A percentile compares a stretch with the other conserved stretches of the same genome.
These are phyloP conservation scores for Drosophila mettleri DNA, from an alignment of 2,888 invertebrate species.

Conservation along the genomic window DNA sequence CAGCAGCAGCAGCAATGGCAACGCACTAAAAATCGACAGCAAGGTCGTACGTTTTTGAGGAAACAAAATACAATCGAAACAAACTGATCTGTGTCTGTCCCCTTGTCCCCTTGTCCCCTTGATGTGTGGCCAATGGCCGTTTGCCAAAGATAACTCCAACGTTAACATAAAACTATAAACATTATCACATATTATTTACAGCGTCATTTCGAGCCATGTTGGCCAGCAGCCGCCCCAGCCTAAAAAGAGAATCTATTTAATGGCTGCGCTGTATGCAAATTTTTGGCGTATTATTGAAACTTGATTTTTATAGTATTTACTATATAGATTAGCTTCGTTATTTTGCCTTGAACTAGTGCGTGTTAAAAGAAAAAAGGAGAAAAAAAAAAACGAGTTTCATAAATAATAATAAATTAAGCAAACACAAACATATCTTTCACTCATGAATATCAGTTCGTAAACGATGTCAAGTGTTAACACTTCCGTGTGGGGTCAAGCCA, in stretches of 20 bases:
- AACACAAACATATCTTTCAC: slow-evolving; percentile 18
- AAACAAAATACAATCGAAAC: slow-evolving; percentile 63
- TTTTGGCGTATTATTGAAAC: slow-evolving; percentile 37
- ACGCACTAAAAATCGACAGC: slow-evolving; percentile 62
- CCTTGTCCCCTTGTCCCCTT: not conserved
- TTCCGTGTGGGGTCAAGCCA: slow-evolving; percentile 31
- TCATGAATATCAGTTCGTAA: slow-evolving; percentile 5
- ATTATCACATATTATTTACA: slow-evolving; percentile 34
- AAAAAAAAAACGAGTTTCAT: slow-evolving; percentile 13
- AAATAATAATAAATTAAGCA: slow-evolving; percentile 22
- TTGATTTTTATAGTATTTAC: slow-evolving; percentile 42
- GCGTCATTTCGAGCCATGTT: slow-evolving; percentile 21
- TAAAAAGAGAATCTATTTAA: slow-evolving; percentile 36
- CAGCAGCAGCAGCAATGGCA: slow-evolving; percentile 48
- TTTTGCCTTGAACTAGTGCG: slow-evolving; percentile 71
- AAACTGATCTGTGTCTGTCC: slow-evolving; percentile 42
- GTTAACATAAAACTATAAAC: slow-evolving; percentile 4
- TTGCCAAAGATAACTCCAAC: not conserved
- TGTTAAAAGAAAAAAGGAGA: slow-evolving; percentile 7
- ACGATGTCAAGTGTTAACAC: slow-evolving; percentile 14
- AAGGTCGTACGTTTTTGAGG: slow-evolving; percentile 69
- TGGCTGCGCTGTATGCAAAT: slow-evolving; percentile 43
- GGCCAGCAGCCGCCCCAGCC: slow-evolving; percentile 13
- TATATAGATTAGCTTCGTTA: slow-evolving; percentile 45
- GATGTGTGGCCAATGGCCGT: not conserved